Conservation (phyloP, 2,888 invertebrate genomes). For the Drosophila barbarae region DNA sequence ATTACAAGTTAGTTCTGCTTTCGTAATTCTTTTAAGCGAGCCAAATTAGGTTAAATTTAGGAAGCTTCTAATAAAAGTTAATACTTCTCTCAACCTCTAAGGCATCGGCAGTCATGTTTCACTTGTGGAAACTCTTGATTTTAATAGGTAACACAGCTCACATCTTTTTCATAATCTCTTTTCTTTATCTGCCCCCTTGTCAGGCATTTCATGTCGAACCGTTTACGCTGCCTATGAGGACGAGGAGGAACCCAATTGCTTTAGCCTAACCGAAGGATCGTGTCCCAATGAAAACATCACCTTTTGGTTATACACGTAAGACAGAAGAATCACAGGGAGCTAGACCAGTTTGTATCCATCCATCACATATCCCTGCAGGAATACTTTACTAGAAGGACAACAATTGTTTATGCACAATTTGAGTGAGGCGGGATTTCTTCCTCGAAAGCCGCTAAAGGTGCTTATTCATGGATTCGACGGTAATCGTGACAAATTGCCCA, state of each 20-base stretch:
- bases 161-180: background rate
- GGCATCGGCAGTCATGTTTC: background rate
- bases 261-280: background rate
- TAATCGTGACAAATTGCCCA: slow-evolving; percentile 82
- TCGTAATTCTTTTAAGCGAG: background rate
- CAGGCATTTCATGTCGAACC: background rate
- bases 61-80: background rate
- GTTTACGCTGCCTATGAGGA: background rate
- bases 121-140: slow-evolving; percentile 6
- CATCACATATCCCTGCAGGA: background rate
- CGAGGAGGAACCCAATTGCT: slow-evolving; percentile 25
- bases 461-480: slow-evolving; percentile 84
- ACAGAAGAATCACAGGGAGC: slow-evolving; percentile 35
- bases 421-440: background rate
- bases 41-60: slow-evolving; percentile 14
- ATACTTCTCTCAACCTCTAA: background rate
- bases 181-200: background rate
- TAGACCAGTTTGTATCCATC: background rate
- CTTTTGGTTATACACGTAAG: slow-evolving; percentile 84
- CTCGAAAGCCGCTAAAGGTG: slow-evolving; percentile 81
- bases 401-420: background rate
- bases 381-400: background rate
- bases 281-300: slow-evolving; percentile 83
- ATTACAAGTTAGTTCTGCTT: slow-evolving; percentile 12
- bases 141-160: background rate